Conservation (phyloP, 2,113 vertebrate genomes). For the Caranx melampygus region DNA sequence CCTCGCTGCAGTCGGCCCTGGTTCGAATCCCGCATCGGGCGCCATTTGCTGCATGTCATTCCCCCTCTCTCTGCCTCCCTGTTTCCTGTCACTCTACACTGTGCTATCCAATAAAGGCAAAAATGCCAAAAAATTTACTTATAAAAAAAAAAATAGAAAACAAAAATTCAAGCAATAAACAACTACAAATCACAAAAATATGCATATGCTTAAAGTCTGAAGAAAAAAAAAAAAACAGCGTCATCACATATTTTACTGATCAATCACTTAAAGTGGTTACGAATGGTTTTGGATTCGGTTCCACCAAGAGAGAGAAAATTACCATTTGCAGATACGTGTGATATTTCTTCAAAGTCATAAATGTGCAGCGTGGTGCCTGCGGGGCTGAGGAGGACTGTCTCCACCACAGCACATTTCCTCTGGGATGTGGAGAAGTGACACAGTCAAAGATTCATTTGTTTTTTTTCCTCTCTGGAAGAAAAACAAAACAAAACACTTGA, state of each 20-base stretch:
- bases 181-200: neutral
- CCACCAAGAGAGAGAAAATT: neutral
- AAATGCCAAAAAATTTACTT: too few species aligned
- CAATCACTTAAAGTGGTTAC: neutral
- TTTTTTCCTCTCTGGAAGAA: neutral
- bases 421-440: neutral
- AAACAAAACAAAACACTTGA: neutral
- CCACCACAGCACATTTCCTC: slow-evolving; percentile 6
- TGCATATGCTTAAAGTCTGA: neutral
- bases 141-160: too few species aligned
- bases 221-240: slow-evolving; percentile 10
- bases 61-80: too few species aligned
- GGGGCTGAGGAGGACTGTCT: slow-evolving; percentile 1
- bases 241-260: neutral
- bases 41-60: too few species aligned
- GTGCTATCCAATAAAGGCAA: too few species aligned
- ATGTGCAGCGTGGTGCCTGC: slow-evolving; percentile 1
- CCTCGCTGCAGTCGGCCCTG: too few species aligned
- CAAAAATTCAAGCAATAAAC: neutral
- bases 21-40: too few species aligned
- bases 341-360: slow-evolving; percentile 5
- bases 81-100: too few species aligned
- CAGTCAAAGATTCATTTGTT: slow-evolving; percentile 20
- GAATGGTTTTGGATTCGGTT: neutral
- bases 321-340: neutral